Evolutionary conservation across 2,888 invertebrate species (phyloP).

Genomic region (Dexiosoma caninum): DNA sequence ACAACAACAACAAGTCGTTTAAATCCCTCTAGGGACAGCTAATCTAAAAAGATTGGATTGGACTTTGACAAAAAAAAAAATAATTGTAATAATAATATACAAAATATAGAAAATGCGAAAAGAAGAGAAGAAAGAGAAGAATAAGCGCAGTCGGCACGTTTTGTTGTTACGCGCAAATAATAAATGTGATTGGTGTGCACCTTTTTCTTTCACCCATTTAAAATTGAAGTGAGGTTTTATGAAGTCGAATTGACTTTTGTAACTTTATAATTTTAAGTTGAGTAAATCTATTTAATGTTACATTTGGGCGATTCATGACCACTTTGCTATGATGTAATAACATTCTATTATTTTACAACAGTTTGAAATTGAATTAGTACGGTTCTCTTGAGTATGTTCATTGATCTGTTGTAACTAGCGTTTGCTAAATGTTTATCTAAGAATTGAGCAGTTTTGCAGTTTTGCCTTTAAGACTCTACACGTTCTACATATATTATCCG

Average conservation of each 20-base stretch:
- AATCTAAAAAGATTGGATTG: slow-evolving; percentile 55
- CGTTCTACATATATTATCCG: no score
- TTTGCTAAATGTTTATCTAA: no score
- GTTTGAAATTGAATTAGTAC: no score
- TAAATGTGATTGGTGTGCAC: slow-evolving; percentile 42
- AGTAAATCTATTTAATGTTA: slow-evolving; percentile 8
- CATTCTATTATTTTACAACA: no score
- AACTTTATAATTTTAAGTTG: slow-evolving; percentile 32
- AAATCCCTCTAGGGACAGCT: slow-evolving; percentile 58
- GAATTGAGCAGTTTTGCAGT: no score
- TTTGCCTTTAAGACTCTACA: no score
- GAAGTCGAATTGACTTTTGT: slow-evolving; percentile 15
- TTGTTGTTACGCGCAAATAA: slow-evolving; percentile 12
- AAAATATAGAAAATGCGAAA: neutral
- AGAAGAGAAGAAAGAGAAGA: neutral
- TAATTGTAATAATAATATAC: neutral
- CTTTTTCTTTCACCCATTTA: slow-evolving; percentile 13
- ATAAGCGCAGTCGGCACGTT: slow-evolving; percentile 29
- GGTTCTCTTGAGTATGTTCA: no score
- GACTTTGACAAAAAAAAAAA: slow-evolving; percentile 5
- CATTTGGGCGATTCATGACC: no score
- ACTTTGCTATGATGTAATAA: no score
- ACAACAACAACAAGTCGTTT: slow-evolving; percentile 49
- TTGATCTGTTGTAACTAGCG: no score
- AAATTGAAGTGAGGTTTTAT: slow-evolving; percentile 28